phyloP scores from a whole-genome alignment of 30 jellyfish, hydroid and myxozoan genomes.

The Euphysa ruthae region DNA sequence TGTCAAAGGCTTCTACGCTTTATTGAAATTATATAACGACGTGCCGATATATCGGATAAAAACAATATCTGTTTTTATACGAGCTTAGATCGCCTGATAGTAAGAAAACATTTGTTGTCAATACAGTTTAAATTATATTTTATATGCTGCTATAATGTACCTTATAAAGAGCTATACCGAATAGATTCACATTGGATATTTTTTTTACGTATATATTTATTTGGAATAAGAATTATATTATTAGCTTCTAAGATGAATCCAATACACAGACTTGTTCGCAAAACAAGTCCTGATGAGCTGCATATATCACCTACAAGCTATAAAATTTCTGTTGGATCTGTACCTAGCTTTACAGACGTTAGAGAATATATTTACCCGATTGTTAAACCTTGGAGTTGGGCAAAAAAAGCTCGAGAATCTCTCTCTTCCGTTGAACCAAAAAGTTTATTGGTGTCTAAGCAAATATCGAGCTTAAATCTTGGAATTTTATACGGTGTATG shows the following conservation, averaged over 20 bases:
- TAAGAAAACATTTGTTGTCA: no score
- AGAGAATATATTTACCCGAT: constrained; percentile 23
- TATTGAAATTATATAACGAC: no score
- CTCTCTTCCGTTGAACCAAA: constrained; percentile 2
- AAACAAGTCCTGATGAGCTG: constrained; percentile 21
- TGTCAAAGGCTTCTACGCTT: no score
- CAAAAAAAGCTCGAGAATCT: constrained; percentile 16
- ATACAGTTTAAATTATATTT: no score
- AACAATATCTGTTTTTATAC: no score
- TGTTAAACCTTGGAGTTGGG: constrained; percentile 22
- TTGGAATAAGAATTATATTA: no score
- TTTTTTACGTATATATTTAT: no score
- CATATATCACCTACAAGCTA: not conserved
- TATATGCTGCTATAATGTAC: no score
- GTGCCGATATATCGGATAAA: no score
- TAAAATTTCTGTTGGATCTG: not conserved
- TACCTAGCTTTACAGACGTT: constrained; percentile 9
- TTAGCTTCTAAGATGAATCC: constrained; percentile 17
- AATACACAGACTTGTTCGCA: constrained; percentile 6
- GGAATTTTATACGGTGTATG: constrained; percentile 16
- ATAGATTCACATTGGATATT: no score
- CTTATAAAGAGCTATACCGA: no score
- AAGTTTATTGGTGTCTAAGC: not conserved
- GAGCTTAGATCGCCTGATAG: no score
- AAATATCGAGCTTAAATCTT: not conserved